Evolutionary conservation across 2,888 invertebrate genomes (phyloP), one percentile per base, ranked within the genome.

Genomic region (Proisotoma minuta): DNA sequence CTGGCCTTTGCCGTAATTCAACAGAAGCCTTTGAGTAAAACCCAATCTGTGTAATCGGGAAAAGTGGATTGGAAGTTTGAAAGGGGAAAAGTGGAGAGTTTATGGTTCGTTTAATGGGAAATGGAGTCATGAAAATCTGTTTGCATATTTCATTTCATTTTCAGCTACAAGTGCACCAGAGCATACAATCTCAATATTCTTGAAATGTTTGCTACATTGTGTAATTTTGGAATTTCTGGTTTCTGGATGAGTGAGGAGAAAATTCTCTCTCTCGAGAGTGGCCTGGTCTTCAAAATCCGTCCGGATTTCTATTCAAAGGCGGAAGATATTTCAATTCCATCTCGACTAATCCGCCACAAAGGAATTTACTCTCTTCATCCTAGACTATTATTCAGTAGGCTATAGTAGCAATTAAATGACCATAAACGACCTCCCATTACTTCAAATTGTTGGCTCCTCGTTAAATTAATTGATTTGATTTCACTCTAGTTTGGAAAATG

Each of bases 41-140:
- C 15, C 8, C 8, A 34, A 34, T 34, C 34, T 34, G 34, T 34
- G 34, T 34, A 34, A 34, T 34, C 34, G 34, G 34, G 34, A 34
- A n/a, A 34, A 34, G 34, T 34, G 34, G 34, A 34, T 34, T 34
- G 34, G 34, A 10, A 34, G 34, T 15, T n/a, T n/a, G n/a, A n/a
- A n/a, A n/a, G 34, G 15, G 34, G 34, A 34, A 34, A 34, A 34
- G 34, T 8, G 4, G 28, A 52, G 52, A 52, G 28, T 52, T 26
- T 28, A 52, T 52, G 52, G 28, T 52, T 52, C 52, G 28, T 52
- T 52, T 27, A 26, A 52, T 20, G n/a, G 52, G 52, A 52, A 24
- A 52, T 52, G 29, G 52, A 52, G 52, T 52, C 27, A 18, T 18
- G 15, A n/a, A n/a, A n/a, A n/a, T 27, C 52, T 52, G 52, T 52